A percentile compares a stretch with the other conserved stretches of the same genome.
These are phyloP conservation scores for Apodemus speciosus DNA, from an alignment of 2,113 vertebrate genomes.

Conservation along the genomic window DNA sequence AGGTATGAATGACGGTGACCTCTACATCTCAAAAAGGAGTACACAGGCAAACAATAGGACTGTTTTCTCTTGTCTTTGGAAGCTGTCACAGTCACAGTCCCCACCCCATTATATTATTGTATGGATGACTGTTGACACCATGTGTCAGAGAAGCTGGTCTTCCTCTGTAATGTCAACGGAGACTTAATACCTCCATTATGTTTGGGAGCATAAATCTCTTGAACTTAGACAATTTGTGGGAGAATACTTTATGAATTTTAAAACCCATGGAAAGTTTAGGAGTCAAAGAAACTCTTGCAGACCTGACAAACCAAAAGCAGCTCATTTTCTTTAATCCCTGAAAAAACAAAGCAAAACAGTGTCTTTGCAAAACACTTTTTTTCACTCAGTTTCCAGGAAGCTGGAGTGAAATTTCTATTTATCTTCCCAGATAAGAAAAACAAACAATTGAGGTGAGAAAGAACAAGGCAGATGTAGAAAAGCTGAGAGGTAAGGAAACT, in stretches of 20 bases:
- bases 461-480: not conserved
- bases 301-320: slow-evolving; percentile 48
- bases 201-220: slow-evolving; percentile 54
- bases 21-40: not conserved
- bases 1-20: too few relatives aligned
- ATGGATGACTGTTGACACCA: slow-evolving; percentile 37
- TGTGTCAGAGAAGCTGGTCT: not conserved
- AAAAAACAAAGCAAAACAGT: slow-evolving; percentile 57
- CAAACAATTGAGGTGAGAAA: too few relatives aligned
- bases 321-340: slow-evolving; percentile 58
- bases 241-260: slow-evolving; percentile 64
- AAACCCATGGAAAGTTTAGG: slow-evolving; percentile 43
- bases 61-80: not conserved
- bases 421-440: not conserved
- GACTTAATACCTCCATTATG: slow-evolving; percentile 30
- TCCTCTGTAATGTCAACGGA: slow-evolving; percentile 20
- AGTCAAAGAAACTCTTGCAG: slow-evolving; percentile 65
- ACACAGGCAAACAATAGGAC: not conserved
- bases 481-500: not conserved
- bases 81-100: not conserved
- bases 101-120: not conserved
- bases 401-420: not conserved
- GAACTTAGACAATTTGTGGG: slow-evolving; percentile 66
- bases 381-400: not conserved
- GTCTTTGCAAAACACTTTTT: slow-evolving; percentile 41